Base-by-base conservation (phyloP, 2,113 vertebrate species). In the Varanus salvator region DNA sequence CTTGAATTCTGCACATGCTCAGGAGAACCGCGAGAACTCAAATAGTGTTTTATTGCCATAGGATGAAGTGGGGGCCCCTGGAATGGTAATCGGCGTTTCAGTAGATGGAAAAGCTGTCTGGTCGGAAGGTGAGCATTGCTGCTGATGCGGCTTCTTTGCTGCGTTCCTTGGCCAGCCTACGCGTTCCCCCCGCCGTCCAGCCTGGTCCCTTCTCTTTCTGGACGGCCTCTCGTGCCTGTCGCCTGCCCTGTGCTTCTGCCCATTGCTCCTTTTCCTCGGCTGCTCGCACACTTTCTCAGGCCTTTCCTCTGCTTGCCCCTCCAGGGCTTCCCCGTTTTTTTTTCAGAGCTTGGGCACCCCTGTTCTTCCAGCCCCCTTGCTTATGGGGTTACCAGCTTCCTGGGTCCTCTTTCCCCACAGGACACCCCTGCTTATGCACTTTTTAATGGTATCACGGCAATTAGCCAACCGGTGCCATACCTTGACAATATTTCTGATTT, bases 51-150 rank as follows among this genome's bases (percentile, higher is more conserved):
- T 57, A n/a, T 81, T 89, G 78, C 86, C 31, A 25, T 94, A 99
- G 99, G 98, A 97, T 95, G 98, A 99, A 96, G 98, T 98, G 64
- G 99, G 98, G 68, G 98, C 98, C 68, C 99, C 99, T 0, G 99
- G 99, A 8, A 93, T 99, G 81, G 97, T 99, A 48, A 96, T 99
- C 60, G 99, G 98, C 52, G 99, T 99, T 89, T 98, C 99, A 77
- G 98, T 99, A 85, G 98, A 99, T 94, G 99, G 99, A 85, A 94
- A 94, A 88, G 97, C 98, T 83, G 97, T 99, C 84, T 99, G 99
- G 99, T 96, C 96, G 87, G 98, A 99, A 98, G 99, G 99, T 99
- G 85, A 84, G 98, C 93, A 31, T 78, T 17, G 0, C 6, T 34
- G 52, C 7, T 50, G 57, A 5, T 54, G 0, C 15, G 8, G 76